Evolutionary conservation across 2,113 vertebrate species (phyloP), one percentile per base, ranked within the genome.

Genomic region (Deroptyus accipitrinus): DNA sequence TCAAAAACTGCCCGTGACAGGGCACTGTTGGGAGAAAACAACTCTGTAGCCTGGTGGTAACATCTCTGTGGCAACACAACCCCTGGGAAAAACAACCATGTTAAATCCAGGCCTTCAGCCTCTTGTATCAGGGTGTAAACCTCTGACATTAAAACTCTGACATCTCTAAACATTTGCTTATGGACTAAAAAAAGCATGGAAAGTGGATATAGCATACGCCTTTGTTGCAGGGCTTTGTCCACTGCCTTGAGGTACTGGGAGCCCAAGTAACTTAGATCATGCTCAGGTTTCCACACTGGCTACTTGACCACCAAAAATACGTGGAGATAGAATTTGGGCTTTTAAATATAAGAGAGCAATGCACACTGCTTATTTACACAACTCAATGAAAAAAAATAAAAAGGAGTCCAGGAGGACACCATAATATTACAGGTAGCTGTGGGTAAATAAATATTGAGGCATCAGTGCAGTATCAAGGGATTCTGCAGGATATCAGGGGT

Each of bases 341-440:
- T 61, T 73, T 46, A 76, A n/a, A 76, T 31, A 7, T 46, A 41
- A 54, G 12, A 78, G 2, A 81, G 7, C 28, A 73, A 73, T 7
- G 7, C 7, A 24, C 17, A 31, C 37, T n/a, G 13, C 13, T 70
- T 75, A 44, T 78, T 75, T 83, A 64, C 39, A 76, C 15, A 55
- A 6, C 17, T 59, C 24, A 76, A 4, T 3, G 2, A 35, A 37
- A 64, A 64, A 37, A 59, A 54, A 14, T 46, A 64, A n/a, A 64
- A 54, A 18, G 25, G 1, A 37, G 17, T 46, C 22, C 48, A 41
- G 24, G 11, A 48, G 3, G 44, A 55, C 18, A 51, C 0, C 0
- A 0, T 48, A 55, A 55, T 2, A 14, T 67, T 54, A 37, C 12
- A 49, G 12, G 10, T 52, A 17, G 5, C 9, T 61, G 8, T 24